Evolutionary conservation across 2,113 vertebrate species (phyloP), one percentile per base, ranked within the genome.

Genomic region (Polypterus bichir): DNA sequence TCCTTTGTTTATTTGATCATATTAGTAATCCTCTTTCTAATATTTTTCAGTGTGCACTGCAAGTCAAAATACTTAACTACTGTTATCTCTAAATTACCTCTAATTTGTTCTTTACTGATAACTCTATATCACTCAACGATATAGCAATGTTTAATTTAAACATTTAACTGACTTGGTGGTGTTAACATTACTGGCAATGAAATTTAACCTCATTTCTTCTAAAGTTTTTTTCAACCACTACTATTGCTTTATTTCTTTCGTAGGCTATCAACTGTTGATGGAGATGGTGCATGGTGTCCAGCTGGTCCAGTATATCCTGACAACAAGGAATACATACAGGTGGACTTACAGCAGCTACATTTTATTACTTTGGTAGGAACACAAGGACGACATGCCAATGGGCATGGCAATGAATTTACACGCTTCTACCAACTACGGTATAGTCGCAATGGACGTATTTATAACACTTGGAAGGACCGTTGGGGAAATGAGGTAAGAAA

Each of bases 251-350:
- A 27, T 27, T 27, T 27, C 27, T 47, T 67, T 60, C 48, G 49
- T 75, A 97, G 93, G 79, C 68, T 97, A 72, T 94, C 88, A 46
- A 89, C 83, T 47, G 91, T 84, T 1, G 89, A 92, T 0, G 94
- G 94, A 0, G 94, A 95, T 1, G 94, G 94, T 2, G 94, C 94
- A 0, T 97, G 94, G 94, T 97, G 94, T 64, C 93, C 94, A 0
- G 82, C 83, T n/a, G 89, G 83, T 44, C 71, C 91, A 0, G 92
- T 97, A 46, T 94, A 81, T 47, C 92, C 91, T 5, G 82, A 76
- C 2, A 89, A 84, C 49, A 84, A 88, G 1, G 93, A 97, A 69
- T 97, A 89, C 70, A 82, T 97, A 63, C 89, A 97, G 83, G 82
- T 97, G 62, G 89, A 95, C 64, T 82, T 97, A 47, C 84, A 64